A percentile compares a stretch with the other conserved stretches of the same genome.
phyloP scores from a whole-genome alignment of 2,113 vertebrate genomes.

The Ophiodon elongatus region DNA sequence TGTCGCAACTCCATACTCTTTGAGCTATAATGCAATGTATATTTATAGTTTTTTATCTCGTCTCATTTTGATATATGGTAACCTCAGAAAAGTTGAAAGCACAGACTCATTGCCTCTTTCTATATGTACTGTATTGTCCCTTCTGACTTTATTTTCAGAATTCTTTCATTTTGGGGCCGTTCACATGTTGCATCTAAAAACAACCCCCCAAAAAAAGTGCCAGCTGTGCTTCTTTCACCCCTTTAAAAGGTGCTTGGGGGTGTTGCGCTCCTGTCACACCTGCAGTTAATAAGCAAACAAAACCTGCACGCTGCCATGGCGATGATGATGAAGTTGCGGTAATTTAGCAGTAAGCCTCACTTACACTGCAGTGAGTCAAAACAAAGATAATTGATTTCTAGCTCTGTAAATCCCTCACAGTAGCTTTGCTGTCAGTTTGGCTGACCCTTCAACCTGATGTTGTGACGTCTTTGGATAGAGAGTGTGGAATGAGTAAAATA shows the following conservation, averaged over 20 bases:
- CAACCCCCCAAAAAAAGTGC: neutral
- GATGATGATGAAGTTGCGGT: neutral
- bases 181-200: too few species aligned
- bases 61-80: neutral
- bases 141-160: neutral
- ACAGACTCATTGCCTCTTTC: neutral
- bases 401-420: neutral
- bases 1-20: neutral
- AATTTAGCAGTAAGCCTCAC: neutral
- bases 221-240: neutral
- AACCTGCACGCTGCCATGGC: neutral
- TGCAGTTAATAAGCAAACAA: neutral
- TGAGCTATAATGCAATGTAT: constrained; percentile 11
- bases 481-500: too few species aligned
- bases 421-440: neutral
- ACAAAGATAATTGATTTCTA: neutral
- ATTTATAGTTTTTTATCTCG: neutral
- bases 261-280: neutral
- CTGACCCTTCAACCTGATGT: neutral
- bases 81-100: neutral
- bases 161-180: neutral
- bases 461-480: neutral
- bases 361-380: neutral
- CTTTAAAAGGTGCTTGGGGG: neutral
- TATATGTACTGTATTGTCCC: neutral